Percentiles rank a stretch among this genome's conserved stretches.
These are phyloP conservation scores for Etheostoma nigrum DNA, from an alignment of 2,797 vertebrate genomes.

Conservation along the genomic window DNA sequence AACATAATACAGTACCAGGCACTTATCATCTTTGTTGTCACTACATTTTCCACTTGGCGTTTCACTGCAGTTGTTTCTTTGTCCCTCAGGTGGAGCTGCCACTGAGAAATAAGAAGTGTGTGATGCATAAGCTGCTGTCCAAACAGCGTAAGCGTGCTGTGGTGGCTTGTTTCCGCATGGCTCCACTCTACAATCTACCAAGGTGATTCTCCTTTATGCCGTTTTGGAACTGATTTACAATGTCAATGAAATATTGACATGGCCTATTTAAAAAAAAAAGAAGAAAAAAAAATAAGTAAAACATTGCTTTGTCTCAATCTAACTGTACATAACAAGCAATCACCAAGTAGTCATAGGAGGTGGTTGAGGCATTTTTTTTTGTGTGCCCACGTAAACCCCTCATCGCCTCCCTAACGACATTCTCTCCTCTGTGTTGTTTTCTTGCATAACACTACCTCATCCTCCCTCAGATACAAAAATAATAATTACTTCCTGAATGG, in stretches of 20 bases:
- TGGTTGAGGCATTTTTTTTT: slow-evolving; percentile 43
- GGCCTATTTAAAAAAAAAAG: slow-evolving; percentile 14
- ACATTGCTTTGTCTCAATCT: slow-evolving; percentile 47
- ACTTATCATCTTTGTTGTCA: not conserved
- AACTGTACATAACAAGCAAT: slow-evolving; percentile 57
- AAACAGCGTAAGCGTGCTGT: slow-evolving; percentile 98
- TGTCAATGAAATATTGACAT: slow-evolving; percentile 53
- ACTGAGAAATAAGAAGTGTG: slow-evolving; percentile 94
- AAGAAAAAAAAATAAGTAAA: slow-evolving; percentile 6
- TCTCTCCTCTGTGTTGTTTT: slow-evolving; percentile 86
- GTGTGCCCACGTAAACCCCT: slow-evolving; percentile 70
- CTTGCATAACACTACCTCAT: slow-evolving; percentile 91
- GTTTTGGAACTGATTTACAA: slow-evolving; percentile 13
- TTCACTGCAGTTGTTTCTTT: not conserved
- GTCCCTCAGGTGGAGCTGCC: slow-evolving; percentile 93
- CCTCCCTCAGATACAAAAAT: slow-evolving; percentile 99
- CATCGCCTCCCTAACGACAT: slow-evolving; percentile 78
- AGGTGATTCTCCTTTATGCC: slow-evolving; percentile 81
- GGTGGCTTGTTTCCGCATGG: slow-evolving; percentile 99
- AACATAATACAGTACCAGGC: not conserved
- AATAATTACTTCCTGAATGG: slow-evolving; percentile 99
- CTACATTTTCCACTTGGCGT: not conserved
- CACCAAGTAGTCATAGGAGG: slow-evolving; percentile 34
- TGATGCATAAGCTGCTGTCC: slow-evolving; percentile 95
- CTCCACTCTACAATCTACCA: slow-evolving; percentile 96